Base-by-base conservation (phyloP, 2,888 invertebrate genomes). In the Mimumesa dahlbomi region DNA sequence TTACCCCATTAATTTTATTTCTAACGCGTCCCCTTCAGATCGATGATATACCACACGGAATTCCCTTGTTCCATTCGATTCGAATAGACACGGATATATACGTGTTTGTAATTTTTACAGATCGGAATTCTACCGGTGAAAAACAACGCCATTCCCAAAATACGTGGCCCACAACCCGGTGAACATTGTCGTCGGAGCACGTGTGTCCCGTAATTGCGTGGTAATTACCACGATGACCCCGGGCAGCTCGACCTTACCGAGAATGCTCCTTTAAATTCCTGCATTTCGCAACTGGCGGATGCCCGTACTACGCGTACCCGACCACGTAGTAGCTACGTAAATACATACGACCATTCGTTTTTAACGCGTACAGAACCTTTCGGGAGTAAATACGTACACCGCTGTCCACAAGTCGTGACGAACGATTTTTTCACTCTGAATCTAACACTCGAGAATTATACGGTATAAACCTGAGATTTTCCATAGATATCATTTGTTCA, bases 211-310 rank as follows among this genome's bases (percentile, higher is more conserved):
- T 43, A 66, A 73, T 67, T 62, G 59, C 62, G 50, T n/a, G 66
- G 48, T 38, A 72, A 77, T 77, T 78, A 72, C 48, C 40, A 16
- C 34, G 31, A 14, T 49, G 75, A 72, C 75, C 78, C 78, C 75
- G 74, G n/a, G 22, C 5, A 13, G 49, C 11, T 77, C 13, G 80
- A 75, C 79, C 79, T 79, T 67, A 73, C 59, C 34, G 61, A 70
- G 68, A 77, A 69, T 77, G 64, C 63, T 56, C 56, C 64, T 66
- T 72, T 68, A 52, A 81, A 80, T 78, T 80, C 81, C 80, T 79
- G 67, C 72, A 81, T 85, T 83, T 83, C 84, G 81, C 80, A 83
- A 85, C 70, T 82, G 82, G 75, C 77, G 82, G 84, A 85, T 82
- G 75, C 77, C 38, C 65, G 49, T 25, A 22, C 58, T 74, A 81